These are phyloP conservation scores for Acanthiza pusilla DNA, from an alignment of 2,797 vertebrate species.

Conservation along the genomic window DNA sequence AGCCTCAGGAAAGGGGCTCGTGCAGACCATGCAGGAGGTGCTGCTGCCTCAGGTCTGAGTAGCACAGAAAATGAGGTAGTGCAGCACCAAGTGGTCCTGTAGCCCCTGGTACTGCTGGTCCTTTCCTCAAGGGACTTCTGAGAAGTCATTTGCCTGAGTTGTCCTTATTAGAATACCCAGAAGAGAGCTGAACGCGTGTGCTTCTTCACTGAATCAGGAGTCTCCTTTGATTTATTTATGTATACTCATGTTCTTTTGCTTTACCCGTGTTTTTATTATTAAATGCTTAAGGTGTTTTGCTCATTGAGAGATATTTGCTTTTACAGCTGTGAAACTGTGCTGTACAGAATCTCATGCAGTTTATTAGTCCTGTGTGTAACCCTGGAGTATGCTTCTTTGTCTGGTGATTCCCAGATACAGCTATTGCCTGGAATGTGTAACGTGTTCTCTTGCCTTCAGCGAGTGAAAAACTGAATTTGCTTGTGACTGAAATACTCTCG, in stretches of 20 bases:
- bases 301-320: background rate
- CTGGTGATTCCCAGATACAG: background rate
- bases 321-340: background rate
- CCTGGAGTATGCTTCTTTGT: constrained; percentile 20
- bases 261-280: background rate
- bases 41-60: background rate
- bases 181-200: background rate
- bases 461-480: background rate
- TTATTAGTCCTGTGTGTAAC: background rate
- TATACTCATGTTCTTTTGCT: background rate
- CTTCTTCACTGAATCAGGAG: background rate
- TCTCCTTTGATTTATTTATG: background rate
- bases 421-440: background rate
- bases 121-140: background rate
- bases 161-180: background rate
- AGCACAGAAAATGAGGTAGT: background rate
- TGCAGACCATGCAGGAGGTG: background rate
- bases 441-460: background rate
- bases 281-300: background rate
- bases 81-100: background rate
- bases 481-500: background rate
- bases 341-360: background rate
- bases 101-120: background rate
- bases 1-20: constrained; percentile 33
- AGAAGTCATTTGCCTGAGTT: background rate